Evolutionary conservation across 2,797 vertebrate species (phyloP), one percentile per base, ranked within the genome.

Genomic region (Gymnocypris eckloni): DNA sequence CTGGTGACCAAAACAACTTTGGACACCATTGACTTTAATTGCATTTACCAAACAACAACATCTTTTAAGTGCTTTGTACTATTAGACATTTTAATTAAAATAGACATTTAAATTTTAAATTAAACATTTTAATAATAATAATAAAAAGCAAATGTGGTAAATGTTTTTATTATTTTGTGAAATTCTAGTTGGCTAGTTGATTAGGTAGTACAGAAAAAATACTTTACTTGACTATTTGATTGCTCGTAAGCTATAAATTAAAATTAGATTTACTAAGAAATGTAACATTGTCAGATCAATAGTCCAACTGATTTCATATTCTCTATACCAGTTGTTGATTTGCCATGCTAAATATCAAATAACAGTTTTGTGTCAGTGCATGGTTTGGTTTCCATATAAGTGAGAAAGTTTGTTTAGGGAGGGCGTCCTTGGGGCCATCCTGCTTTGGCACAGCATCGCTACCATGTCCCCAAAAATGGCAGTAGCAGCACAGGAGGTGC

Each of bases 381-480:
- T 25, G 33, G 10, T 50, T 64, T 56, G 72, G 45, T 37, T 83
- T 83, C 56, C 20, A 39, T 61, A 45, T 50, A 8, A 56, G 73
- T 33, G 56, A 45, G 50, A 16, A 45, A 10, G 45, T 82, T 28
- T 72, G 66, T 61, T 75, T 43, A 61, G 48, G 48, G 71, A 70
- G 79, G 48, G 81, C 39, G 59, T 71, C 48, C 39, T 80, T 83
- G 67, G 82, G 87, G 88, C 90, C 86, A 81, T 90, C 82, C 84
- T 71, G 84, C 89, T 91, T 90, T 95, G 94, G 93, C 94, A 92
- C n/a, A 37, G 25, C 33, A 72, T 81, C 80, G 83, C 79, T 67
- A 79, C 54, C 73, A 86, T 88, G 90, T 88, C 88, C 90, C 91
- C 93, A 91, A 88, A 93, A 91, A 88, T 84, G 82, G 82, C 82